These are phyloP conservation scores for Mizuhopecten yessoensis DNA, from an alignment of 1,140 invertebrate genomes.

Conservation along the genomic window DNA sequence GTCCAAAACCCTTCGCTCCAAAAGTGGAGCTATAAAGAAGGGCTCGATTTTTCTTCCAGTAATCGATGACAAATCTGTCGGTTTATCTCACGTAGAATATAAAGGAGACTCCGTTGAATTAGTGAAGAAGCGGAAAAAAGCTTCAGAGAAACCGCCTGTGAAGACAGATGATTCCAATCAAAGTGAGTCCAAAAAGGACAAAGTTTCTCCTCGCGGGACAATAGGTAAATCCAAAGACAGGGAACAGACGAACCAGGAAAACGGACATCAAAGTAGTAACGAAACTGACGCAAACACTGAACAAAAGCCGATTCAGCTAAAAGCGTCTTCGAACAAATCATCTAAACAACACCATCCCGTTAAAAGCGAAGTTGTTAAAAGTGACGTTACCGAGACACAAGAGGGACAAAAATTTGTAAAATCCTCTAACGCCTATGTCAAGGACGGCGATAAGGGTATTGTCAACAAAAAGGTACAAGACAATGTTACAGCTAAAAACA, in stretches of 20 bases:
- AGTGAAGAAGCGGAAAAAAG: conserved; percentile 29
- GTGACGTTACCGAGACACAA: neutral
- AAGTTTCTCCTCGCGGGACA: neutral
- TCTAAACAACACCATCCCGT: neutral
- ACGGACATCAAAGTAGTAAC: neutral
- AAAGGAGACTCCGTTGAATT: conserved; percentile 39
- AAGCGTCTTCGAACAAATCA: neutral
- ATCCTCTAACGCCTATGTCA: neutral
- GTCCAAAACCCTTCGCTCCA: conserved; percentile 48
- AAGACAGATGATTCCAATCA: conserved; percentile 18
- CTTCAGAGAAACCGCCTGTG: neutral
- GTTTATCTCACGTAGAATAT: neutral
- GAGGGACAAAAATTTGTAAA: neutral
- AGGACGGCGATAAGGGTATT: neutral
- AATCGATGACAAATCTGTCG: conserved; percentile 44
- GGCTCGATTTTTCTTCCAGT: conserved; percentile 54
- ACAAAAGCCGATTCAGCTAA: conserved; percentile 34
- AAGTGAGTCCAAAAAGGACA: neutral
- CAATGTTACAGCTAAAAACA: neutral
- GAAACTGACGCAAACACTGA: neutral
- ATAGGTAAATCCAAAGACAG: neutral
- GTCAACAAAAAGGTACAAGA: neutral
- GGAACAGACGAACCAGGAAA: conserved; percentile 41
- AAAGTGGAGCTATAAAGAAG: conserved; percentile 53
- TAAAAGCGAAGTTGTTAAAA: neutral